These are phyloP conservation scores for Cololabis saira DNA, from an alignment of 2,113 vertebrate genomes.

Conservation along the genomic window DNA sequence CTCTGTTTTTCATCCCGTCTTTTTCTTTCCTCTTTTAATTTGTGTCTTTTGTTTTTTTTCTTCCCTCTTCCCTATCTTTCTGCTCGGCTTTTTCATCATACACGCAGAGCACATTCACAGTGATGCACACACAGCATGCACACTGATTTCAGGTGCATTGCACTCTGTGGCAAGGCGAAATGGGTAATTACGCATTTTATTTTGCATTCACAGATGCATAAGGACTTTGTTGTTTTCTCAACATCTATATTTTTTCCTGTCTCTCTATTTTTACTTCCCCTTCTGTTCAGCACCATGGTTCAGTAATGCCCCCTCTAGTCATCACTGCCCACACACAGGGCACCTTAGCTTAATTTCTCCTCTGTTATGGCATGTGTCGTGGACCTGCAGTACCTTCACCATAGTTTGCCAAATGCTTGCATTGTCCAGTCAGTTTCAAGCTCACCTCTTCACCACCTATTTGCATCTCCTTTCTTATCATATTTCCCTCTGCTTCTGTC, in stretches of 20 bases:
- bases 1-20: conserved; percentile 71
- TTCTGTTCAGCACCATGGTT: conserved; percentile 76
- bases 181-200: conserved; percentile 67
- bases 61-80: conserved; percentile 2
- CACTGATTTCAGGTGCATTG: conserved; percentile 52
- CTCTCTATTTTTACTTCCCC: conserved; percentile 71
- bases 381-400: conserved; percentile 41
- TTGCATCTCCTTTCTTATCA: conserved; percentile 13
- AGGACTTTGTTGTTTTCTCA: conserved; percentile 58
- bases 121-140: conserved; percentile 62
- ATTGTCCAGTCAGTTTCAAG: conserved; percentile 23
- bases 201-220: conserved; percentile 60
- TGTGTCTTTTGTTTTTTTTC: conserved; percentile 51
- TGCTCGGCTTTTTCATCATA: conserved; percentile 17
- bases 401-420: conserved; percentile 42
- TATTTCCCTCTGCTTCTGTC: conserved; percentile 4
- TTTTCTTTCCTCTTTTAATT: conserved; percentile 72
- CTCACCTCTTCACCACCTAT: conserved; percentile 21
- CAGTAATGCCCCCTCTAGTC: conserved; percentile 74
- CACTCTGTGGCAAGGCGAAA: conserved; percentile 64
- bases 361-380: conserved; percentile 32
- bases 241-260: conserved; percentile 43
- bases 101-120: conserved; percentile 38
- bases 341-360: conserved; percentile 50
- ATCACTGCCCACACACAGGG: conserved; percentile 70